Evolutionary conservation across 2,888 invertebrate genomes (phyloP).

Genomic region (Calephelis perditalis): DNA sequence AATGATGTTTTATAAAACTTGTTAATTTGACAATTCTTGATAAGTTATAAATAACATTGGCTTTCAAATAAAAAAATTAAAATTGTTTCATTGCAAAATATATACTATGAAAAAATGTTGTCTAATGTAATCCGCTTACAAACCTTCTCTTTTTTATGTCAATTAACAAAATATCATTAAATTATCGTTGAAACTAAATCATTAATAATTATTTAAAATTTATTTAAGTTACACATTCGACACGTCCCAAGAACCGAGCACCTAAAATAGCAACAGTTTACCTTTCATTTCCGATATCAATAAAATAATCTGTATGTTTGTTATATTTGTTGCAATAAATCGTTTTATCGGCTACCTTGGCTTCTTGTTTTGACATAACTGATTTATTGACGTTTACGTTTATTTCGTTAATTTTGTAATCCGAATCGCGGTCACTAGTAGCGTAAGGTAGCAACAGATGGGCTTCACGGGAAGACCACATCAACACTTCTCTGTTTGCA

Average conservation of each 20-base stretch:
- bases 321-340: slow-evolving; percentile 14
- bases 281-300: slow-evolving; percentile 20
- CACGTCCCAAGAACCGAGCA: background rate
- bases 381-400: slow-evolving; percentile 9
- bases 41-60: no score
- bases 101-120: no score
- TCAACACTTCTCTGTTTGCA: background rate
- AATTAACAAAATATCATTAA: no score
- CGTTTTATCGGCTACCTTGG: slow-evolving; percentile 17
- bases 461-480: background rate
- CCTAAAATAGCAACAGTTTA: slow-evolving; percentile 13
- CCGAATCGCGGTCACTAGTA: background rate
- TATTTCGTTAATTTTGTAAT: slow-evolving; percentile 5
- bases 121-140: no score
- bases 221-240: background rate
- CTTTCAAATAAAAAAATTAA: no score
- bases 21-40: no score
- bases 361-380: slow-evolving; percentile 3
- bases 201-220: background rate
- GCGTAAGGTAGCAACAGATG: background rate
- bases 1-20: no score
- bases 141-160: no score
- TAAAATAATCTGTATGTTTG: slow-evolving; percentile 18
- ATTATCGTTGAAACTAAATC: no score
- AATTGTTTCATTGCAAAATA: no score